Evolutionary conservation across 2,888 invertebrate genomes (phyloP), one percentile per base, ranked within the genome.

Genomic region (Micropterix aruncella): DNA sequence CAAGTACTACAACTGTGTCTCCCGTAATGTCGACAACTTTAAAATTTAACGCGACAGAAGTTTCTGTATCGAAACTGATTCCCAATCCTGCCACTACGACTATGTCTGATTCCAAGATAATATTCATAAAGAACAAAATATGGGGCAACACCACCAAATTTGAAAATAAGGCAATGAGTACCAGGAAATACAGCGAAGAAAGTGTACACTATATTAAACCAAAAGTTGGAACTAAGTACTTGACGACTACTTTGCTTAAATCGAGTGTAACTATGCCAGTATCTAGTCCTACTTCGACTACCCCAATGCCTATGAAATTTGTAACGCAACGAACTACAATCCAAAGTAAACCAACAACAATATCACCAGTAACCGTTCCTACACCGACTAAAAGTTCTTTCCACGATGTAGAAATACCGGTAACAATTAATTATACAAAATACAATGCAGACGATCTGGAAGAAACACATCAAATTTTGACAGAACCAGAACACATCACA

Each of bases 401-500:
- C 12, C 27, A 27, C 5, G 42, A 27, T 2, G 17, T 17, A n/a
- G 27, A 27, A 27, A 7, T 36, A 3, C 17, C 17, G 19, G 3
- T 27, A 14, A 16, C 27, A 36, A 16, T 17, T 36, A 2, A 9
- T 3, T 7, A 17, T 5, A 42, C 18, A 15, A 36, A 15, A n/a
- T 7, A 42, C 27, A 9, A 60, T 45, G 61, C 65, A 48, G 55
- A 56, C 52, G 63, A 63, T 61, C 64, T 64, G 55, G 70, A 54
- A 47, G 53, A 70, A 55, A 65, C 62, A 50, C 69, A 68, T 65
- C 65, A 69, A 66, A 68, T 71, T 65, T 70, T 70, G 60, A 70
- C 71, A 66, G 71, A 71, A 52, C 71, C 71, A 48, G 71, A 72
- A 57, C 71, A 70, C 56, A 71, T 70, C 48, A 71, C 71, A 12